Evolutionary conservation across 2,888 invertebrate genomes (phyloP), one percentile per base, ranked within the genome.

Genomic region (Syrista parreyssii): DNA sequence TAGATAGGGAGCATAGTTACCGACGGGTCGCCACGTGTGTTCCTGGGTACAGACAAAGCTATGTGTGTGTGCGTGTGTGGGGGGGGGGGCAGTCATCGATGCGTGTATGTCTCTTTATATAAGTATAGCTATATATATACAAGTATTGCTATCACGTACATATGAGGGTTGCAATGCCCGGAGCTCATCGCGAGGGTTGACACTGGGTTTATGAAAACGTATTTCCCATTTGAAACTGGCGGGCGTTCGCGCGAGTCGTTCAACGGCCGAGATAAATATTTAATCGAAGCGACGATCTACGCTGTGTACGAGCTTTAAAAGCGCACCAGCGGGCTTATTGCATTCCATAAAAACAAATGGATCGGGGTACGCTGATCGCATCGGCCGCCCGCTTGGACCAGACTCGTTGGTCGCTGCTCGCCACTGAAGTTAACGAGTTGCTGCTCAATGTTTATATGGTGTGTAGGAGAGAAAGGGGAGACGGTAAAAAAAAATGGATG

Each of bases 191-290:
- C 71, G 11, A 71, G 71, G 71, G 71, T 11, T 40, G 55, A 55
- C 35, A 33, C 1, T 31, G 34, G 76, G 40, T 23, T 74, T 35
- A 73, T 23, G 35, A 79, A 74, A 74, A 71, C 78, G 76, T 68
- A 71, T 76, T 75, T 76, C 75, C 40, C 35, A 69, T 79, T 73
- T 76, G 73, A 32, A 71, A 71, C 71, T 4, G 71, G 31, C 33
- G 71, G 9, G 9, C 71, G 32, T 71, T 71, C 31, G 33, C 31
- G 32, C 71, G 31, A 71, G 33, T 15, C 71, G 71, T 71, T 71
- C 74, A 78, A 76, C 75, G 78, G 77, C 73, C 68, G 79, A 78
- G 78, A 83, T 82, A 79, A 83, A 83, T 83, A 79, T 83, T 83
- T 80, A 79, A 83, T 83, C 82, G 80, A 76, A 73, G 71, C 68